These are phyloP conservation scores for Cheilinus undulatus DNA, from an alignment of 2,113 vertebrate species.

Conservation along the genomic window DNA sequence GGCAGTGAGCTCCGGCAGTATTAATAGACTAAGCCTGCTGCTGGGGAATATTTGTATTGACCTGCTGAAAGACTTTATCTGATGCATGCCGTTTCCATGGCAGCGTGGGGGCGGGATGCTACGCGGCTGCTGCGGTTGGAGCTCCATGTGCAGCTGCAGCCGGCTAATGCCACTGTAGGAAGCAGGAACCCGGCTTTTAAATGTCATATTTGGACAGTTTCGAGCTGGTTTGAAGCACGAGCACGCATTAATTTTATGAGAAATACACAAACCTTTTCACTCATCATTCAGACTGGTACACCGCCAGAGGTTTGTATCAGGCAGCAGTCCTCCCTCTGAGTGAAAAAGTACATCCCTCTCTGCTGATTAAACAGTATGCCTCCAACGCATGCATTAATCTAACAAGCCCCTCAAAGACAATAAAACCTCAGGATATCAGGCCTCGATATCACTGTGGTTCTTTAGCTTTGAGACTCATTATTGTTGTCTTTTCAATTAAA, in stretches of 20 bases:
- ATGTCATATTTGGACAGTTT: slow-evolving; percentile 15
- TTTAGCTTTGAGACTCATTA: background rate
- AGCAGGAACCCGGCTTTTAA: slow-evolving; percentile 35
- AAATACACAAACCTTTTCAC: background rate
- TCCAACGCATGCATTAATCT: slow-evolving; percentile 30
- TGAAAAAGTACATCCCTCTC: slow-evolving; percentile 2
- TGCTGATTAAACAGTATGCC: slow-evolving; percentile 13
- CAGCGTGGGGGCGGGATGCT: slow-evolving; percentile 57
- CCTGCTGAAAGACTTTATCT: slow-evolving; percentile 72
- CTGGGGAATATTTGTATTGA: slow-evolving; percentile 79
- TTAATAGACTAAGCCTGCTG: slow-evolving; percentile 76
- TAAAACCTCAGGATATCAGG: no score
- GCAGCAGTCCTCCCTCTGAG: background rate
- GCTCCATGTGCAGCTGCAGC: slow-evolving; percentile 40
- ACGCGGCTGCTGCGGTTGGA: background rate
- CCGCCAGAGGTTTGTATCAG: background rate
- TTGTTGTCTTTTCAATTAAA: no score
- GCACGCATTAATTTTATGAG: background rate
- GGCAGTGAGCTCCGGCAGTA: slow-evolving; percentile 52
- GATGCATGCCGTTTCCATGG: slow-evolving; percentile 75
- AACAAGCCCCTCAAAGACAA: slow-evolving; percentile 2
- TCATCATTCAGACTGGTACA: background rate
- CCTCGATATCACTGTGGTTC: background rate
- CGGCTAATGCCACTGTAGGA: slow-evolving; percentile 15
- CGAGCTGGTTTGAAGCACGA: slow-evolving; percentile 4